Base-by-base conservation (phyloP, 1,140 invertebrate genomes). In the Pectinophora gossypiella region DNA sequence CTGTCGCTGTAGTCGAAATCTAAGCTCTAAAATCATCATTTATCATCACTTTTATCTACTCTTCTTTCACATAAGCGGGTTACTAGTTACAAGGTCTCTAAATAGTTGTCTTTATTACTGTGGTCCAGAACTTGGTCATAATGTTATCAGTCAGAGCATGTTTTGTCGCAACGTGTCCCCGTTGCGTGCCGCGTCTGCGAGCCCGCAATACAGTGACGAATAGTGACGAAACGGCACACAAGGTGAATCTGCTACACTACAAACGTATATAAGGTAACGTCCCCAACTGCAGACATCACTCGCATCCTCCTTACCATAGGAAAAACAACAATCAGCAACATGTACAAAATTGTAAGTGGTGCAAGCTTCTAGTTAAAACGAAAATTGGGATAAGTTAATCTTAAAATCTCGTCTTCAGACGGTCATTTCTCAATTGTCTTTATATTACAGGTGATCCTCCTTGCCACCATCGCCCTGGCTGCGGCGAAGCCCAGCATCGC, bases 231-330 rank as follows among this genome's bases (percentile, higher is more conserved):
- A 86, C 68, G n/a, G 38, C 42, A 59, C 52, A 75, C 84, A 87
- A 87, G 81, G 84, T 85, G 81, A 87, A 76, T 87, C 83, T 75
- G 57, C 57, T 20, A 43, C n/a, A n/a, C n/a, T n/a, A 45, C 55
- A 20, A 35, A 35, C 51, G 79, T 87, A 87, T 87, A 87, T 81
- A 87, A 85, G 81, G 72, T 77, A 79, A 64, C 75, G 75, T 75
- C 65, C 57, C 57, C 67, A 62, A 72, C 67, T 54, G 54, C 58
- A 56, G 53, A 73, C 70, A 81, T 71, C 72, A 82, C 71, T 53
- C 53, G 61, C 56, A 64, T 70, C 64, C 60, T 74, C 65, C 61
- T 64, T 74, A 56, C 65, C 66, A 60, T 69, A n/a, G 68, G 61
- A 59, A 61, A 71, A 73, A 66, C 43, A 64, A 69, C 56, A 48